Evolutionary conservation across 2,888 invertebrate species (phyloP).

Genomic region (Nomada fucata): DNA sequence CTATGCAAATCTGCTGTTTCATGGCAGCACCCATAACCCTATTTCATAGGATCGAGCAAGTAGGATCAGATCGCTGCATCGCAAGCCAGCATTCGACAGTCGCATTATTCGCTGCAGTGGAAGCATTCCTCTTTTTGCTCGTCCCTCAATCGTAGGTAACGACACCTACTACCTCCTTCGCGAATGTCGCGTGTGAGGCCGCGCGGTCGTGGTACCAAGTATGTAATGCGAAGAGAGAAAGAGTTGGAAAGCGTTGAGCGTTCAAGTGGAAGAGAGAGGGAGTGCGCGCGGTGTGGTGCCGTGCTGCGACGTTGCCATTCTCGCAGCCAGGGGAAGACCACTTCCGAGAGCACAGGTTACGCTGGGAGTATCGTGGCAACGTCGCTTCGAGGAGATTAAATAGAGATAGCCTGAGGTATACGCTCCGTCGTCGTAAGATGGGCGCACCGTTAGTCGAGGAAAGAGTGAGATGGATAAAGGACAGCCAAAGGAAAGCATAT

Average conservation of each 20-base stretch:
- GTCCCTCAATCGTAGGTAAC: conserved; percentile 66
- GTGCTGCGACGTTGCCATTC: conserved; percentile 66
- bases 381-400: conserved; percentile 67
- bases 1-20: background rate
- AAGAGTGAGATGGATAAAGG: conserved; percentile 69
- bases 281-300: conserved; percentile 40
- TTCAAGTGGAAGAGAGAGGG: conserved; percentile 23
- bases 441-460: conserved; percentile 73
- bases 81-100: conserved; percentile 16
- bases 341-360: conserved; percentile 63
- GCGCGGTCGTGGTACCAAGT: conserved; percentile 58
- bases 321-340: conserved; percentile 40
- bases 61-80: conserved; percentile 31
- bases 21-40: conserved; percentile 26
- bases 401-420: conserved; percentile 69
- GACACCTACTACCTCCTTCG: conserved; percentile 70
- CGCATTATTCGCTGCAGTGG: conserved; percentile 55
- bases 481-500: conserved; percentile 69
- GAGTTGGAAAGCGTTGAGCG: conserved; percentile 30
- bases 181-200: conserved; percentile 63
- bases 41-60: conserved; percentile 16
- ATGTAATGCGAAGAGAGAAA: conserved; percentile 31
- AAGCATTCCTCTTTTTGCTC: conserved; percentile 61
- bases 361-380: conserved; percentile 61
- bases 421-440: conserved; percentile 57